phyloP scores from a whole-genome alignment of 2,797 vertebrate genomes.

The Rhyacichthys aspro region DNA sequence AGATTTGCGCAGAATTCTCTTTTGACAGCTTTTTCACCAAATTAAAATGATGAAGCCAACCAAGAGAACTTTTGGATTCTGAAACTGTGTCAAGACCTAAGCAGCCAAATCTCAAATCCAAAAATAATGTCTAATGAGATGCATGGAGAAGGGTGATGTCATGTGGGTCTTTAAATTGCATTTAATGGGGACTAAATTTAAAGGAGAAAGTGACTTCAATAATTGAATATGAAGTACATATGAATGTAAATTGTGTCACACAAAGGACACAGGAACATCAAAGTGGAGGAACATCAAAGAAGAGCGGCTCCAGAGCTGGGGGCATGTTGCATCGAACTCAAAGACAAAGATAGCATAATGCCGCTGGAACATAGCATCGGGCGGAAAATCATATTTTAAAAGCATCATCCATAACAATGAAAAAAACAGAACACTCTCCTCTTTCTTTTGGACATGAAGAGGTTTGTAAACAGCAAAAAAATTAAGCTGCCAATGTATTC shows the following conservation, averaged over 20 bases:
- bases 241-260: constrained; percentile 36
- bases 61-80: no score
- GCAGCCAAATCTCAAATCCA: no score
- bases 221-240: constrained; percentile 19
- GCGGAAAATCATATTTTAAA: constrained; percentile 4
- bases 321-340: constrained; percentile 26
- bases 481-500: no score
- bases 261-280: constrained; percentile 40
- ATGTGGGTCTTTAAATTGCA: constrained; percentile 5
- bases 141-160: neutral
- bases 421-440: constrained; percentile 1
- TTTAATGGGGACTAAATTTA: neutral
- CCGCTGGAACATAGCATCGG: neutral
- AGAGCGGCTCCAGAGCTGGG: constrained; percentile 15
- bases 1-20: no score
- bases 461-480: neutral
- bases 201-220: constrained; percentile 10
- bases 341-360: constrained; percentile 28
- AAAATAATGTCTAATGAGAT: neutral
- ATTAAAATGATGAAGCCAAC: no score
- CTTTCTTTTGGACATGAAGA: neutral
- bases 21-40: no score
- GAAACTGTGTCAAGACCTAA: neutral
- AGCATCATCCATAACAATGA: neutral
- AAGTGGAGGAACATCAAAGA: constrained; percentile 48